These are phyloP conservation scores for Drosophila equinoxialis DNA, from an alignment of 1,140 invertebrate species.

Conservation along the genomic window DNA sequence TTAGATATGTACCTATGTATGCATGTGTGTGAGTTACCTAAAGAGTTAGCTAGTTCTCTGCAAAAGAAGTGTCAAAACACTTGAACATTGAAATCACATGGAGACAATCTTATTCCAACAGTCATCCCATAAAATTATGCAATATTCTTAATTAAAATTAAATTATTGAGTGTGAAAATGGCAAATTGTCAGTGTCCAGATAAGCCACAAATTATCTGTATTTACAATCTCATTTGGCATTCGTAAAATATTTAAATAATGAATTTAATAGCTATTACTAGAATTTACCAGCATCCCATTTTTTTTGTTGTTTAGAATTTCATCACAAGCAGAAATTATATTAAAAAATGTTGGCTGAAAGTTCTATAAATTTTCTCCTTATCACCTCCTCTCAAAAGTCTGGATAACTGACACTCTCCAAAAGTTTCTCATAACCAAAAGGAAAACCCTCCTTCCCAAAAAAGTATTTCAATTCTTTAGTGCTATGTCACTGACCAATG, in stretches of 20 bases:
- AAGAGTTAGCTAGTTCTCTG: not conserved
- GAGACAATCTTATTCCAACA: not conserved
- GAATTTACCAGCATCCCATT: no score
- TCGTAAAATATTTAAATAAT: not conserved
- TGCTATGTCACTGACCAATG: not conserved
- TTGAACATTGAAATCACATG: not conserved
- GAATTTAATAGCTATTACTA: no score
- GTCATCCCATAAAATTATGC: slow-evolving; percentile 1
- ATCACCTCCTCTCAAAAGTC: no score
- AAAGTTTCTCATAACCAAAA: no score
- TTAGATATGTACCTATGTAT: not conserved
- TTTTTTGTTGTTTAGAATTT: no score
- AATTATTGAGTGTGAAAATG: slow-evolving; percentile 9
- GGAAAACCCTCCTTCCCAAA: no score
- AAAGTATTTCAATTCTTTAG: not conserved
- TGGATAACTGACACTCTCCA: no score
- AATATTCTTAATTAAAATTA: not conserved
- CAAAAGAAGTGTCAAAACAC: slow-evolving; percentile 1
- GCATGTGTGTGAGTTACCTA: not conserved
- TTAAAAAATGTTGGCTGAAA: no score
- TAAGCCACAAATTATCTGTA: not conserved
- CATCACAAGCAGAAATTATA: no score
- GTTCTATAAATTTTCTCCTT: no score
- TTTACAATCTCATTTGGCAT: not conserved
- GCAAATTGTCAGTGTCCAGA: not conserved